These are phyloP conservation scores for Bradypodion pumilum DNA, from an alignment of 2,797 vertebrate species.

Conservation along the genomic window DNA sequence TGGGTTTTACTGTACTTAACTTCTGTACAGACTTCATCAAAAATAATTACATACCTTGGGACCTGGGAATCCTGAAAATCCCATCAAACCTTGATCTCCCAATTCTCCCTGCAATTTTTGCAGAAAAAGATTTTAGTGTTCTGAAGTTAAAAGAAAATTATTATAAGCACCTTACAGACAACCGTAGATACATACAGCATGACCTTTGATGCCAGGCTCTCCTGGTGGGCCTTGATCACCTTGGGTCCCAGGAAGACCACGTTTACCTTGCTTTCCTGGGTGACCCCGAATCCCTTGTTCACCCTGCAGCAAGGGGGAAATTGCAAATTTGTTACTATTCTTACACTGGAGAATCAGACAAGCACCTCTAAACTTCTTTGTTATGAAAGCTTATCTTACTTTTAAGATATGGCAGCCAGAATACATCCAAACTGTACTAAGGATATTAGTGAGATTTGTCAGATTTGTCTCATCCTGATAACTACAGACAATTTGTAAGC, in stretches of 20 bases:
- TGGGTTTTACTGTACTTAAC: too few relatives aligned
- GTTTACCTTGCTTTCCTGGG: constrained; percentile 82
- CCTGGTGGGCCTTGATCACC: constrained; percentile 91
- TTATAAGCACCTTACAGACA: constrained; percentile 8
- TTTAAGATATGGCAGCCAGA: not conserved
- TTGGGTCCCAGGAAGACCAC: constrained; percentile 81
- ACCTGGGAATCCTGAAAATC: constrained; percentile 92
- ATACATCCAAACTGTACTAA: not conserved
- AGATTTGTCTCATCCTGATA: not conserved
- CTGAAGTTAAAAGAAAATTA: not conserved
- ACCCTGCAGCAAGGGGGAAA: constrained; percentile 79
- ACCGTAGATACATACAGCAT: constrained; percentile 78
- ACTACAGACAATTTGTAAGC: not conserved
- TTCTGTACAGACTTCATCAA: not conserved
- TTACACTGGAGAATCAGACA: not conserved
- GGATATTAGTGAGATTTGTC: not conserved
- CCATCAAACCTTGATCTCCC: constrained; percentile 87
- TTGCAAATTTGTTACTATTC: not conserved
- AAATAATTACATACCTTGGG: constrained; percentile 83
- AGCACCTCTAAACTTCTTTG: constrained; percentile 3
- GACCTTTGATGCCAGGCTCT: constrained; percentile 86
- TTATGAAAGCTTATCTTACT: not conserved
- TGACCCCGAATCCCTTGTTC: constrained; percentile 87
- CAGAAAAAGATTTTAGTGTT: constrained; percentile 17
- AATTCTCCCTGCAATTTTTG: constrained; percentile 84